These are phyloP conservation scores for Monomorium pharaonis DNA, from an alignment of 1,140 invertebrate genomes.

Conservation along the genomic window DNA sequence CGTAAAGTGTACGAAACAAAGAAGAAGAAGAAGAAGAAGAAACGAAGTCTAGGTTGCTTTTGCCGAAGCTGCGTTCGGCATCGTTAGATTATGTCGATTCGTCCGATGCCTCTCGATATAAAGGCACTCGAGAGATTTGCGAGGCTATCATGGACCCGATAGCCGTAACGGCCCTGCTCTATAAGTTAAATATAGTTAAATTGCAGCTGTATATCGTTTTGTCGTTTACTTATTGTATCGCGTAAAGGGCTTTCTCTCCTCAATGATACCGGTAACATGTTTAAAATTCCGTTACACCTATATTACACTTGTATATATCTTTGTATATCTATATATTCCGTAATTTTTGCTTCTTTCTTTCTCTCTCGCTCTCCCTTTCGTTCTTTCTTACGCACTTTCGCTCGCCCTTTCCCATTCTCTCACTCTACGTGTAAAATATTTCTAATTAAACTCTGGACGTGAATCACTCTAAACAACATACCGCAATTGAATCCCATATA, in stretches of 20 bases:
- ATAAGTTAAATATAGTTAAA: slow-evolving; percentile 52
- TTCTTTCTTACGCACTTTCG: not conserved
- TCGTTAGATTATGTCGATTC: slow-evolving; percentile 54
- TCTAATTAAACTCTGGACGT: slow-evolving; percentile 72
- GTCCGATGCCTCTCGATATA: slow-evolving; percentile 59
- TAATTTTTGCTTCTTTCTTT: not conserved
- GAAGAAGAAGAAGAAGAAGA: slow-evolving; percentile 22
- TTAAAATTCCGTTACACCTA: slow-evolving; percentile 55
- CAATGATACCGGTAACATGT: slow-evolving; percentile 60
- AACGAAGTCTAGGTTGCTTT: slow-evolving; percentile 17
- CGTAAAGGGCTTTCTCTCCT: slow-evolving; percentile 40
- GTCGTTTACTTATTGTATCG: slow-evolving; percentile 54
- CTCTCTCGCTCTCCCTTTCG: not conserved
- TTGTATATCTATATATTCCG: slow-evolving; percentile 43
- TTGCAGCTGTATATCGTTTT: slow-evolving; percentile 48
- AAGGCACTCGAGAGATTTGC: slow-evolving; percentile 67
- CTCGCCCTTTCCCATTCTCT: slow-evolving; percentile 1
- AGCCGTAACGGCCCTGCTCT: slow-evolving; percentile 54
- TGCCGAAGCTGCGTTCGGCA: slow-evolving; percentile 25
- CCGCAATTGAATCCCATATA: slow-evolving; percentile 64
- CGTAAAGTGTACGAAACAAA: not conserved
- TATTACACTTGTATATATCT: slow-evolving; percentile 53
- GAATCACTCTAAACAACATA: slow-evolving; percentile 74
- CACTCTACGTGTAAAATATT: slow-evolving; percentile 70
- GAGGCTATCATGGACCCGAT: slow-evolving; percentile 64